phyloP scores from a whole-genome alignment of 2,797 vertebrate species.

The Premnoplex brunnescens region DNA sequence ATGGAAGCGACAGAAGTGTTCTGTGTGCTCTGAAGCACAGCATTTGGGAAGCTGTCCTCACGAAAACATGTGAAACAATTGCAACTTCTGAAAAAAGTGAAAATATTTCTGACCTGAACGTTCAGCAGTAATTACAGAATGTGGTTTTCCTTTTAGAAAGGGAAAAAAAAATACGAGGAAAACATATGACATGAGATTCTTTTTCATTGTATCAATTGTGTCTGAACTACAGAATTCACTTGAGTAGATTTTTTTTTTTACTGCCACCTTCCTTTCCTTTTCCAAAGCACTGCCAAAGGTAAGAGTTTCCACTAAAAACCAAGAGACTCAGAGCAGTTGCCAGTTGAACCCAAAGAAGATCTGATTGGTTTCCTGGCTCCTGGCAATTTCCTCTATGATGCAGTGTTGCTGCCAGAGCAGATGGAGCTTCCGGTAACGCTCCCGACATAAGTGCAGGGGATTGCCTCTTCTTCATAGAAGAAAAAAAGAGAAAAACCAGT shows the following conservation, averaged over 20 bases:
- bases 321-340: constrained; percentile 88
- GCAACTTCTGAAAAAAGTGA: not conserved
- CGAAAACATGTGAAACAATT: not conserved
- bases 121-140: not conserved
- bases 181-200: not conserved
- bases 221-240: constrained; percentile 23
- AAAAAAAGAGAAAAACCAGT: constrained; percentile 3
- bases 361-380: constrained; percentile 92
- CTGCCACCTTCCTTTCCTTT: constrained; percentile 18
- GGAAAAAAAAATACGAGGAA: not conserved
- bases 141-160: not conserved
- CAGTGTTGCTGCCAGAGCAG: constrained; percentile 96
- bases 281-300: constrained; percentile 6
- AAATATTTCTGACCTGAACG: not conserved
- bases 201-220: not conserved
- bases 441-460: constrained; percentile 90
- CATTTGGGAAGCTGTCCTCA: not conserved
- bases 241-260: not conserved
- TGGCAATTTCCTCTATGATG: constrained; percentile 96
- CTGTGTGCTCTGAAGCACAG: not conserved
- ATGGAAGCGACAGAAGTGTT: not conserved
- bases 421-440: constrained; percentile 93
- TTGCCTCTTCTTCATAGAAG: constrained; percentile 87
- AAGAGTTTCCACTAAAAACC: constrained; percentile 10
- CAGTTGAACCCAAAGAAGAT: constrained; percentile 94